Evolutionary conservation across 2,888 invertebrate genomes (phyloP), one percentile per base, ranked within the genome.

Genomic region (Andrena fulva): DNA sequence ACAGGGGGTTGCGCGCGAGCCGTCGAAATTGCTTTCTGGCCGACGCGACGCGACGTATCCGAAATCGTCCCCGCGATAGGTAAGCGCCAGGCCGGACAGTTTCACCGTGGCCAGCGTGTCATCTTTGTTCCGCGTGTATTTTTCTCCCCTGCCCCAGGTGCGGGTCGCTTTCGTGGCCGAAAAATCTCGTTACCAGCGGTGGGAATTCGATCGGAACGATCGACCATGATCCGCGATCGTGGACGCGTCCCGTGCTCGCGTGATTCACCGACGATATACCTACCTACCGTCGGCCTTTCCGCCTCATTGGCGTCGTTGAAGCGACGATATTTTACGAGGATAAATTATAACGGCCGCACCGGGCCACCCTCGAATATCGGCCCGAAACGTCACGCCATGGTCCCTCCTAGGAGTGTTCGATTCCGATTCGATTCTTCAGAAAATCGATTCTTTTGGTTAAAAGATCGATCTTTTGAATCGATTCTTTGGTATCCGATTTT

Each of bases 301-400:
- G 80, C 83, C 85, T 83, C 85, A 82, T 85, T 86, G 79, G 75
- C 83, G 84, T 84, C 85, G 85, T 79, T 83, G 85, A 85, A 85
- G 85, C 82, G 88, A 90, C 89, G 87, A 90, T 91, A 91, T 91
- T 92, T 91, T 89, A 89, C 87, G 72, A 77, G 90, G 87, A 91
- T 92, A 92, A 92, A 92, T 92, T 92, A 91, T 90, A 86, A 87
- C 85, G 75, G 85, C 80, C 81, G 87, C 87, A 85, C 87, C 86
- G 85, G 60, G 85, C 86, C 77, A 82, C 42, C 80, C 83, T 67
- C 84, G 67, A 83, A 73, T 73, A 72, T 72, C 76, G 56, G 73
- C n/a, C 50, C 70, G n/a, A 63, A 54, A 20, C 68, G 10, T 52
- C 64, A 33, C 63, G 60, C 59, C 8, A 63, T 35, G 59, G 27